Evolutionary conservation across 1,140 invertebrate genomes (phyloP).

Genomic region (Drosophila neocordata): DNA sequence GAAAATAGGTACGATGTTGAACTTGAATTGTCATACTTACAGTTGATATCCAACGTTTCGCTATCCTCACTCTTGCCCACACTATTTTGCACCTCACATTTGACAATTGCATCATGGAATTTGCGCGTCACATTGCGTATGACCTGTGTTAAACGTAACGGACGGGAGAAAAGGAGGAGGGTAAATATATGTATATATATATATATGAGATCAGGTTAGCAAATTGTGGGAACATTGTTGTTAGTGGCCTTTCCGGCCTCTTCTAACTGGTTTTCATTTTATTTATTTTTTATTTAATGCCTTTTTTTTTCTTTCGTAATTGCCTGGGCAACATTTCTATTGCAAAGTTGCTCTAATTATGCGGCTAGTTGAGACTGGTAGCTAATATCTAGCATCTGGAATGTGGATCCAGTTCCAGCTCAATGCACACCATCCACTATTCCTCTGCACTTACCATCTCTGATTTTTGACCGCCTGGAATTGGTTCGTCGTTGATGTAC

Average conservation of each 20-base stretch:
- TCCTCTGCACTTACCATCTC: slow-evolving; percentile 84
- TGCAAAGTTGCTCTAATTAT: slow-evolving; percentile 78
- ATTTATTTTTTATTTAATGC: not conserved
- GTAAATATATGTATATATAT: too few relatives aligned
- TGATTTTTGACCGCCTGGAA: slow-evolving; percentile 86
- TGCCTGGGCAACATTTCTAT: slow-evolving; percentile 53
- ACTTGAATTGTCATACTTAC: slow-evolving; percentile 84
- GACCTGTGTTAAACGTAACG: slow-evolving; percentile 62
- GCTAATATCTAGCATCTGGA: slow-evolving; percentile 38
- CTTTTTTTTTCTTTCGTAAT: slow-evolving; percentile 34
- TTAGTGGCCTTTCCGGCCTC: slow-evolving; percentile 59
- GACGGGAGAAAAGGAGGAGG: slow-evolving; percentile 3
- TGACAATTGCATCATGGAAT: slow-evolving; percentile 89
- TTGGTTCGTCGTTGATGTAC: slow-evolving; percentile 88
- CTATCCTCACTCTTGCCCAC: slow-evolving; percentile 91
- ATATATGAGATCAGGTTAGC: slow-evolving; percentile 20
- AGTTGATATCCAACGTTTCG: slow-evolving; percentile 89
- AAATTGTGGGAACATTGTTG: slow-evolving; percentile 72
- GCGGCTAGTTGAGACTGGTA: slow-evolving; percentile 28
- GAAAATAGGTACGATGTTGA: too few relatives aligned
- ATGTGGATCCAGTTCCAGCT: slow-evolving; percentile 51
- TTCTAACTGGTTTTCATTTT: slow-evolving; percentile 56
- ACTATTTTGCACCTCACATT: slow-evolving; percentile 91
- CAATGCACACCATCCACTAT: too few relatives aligned
- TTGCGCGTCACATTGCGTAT: slow-evolving; percentile 88